phyloP scores from a whole-genome alignment of 2,888 invertebrate species.

The Microdon myrmicae region DNA sequence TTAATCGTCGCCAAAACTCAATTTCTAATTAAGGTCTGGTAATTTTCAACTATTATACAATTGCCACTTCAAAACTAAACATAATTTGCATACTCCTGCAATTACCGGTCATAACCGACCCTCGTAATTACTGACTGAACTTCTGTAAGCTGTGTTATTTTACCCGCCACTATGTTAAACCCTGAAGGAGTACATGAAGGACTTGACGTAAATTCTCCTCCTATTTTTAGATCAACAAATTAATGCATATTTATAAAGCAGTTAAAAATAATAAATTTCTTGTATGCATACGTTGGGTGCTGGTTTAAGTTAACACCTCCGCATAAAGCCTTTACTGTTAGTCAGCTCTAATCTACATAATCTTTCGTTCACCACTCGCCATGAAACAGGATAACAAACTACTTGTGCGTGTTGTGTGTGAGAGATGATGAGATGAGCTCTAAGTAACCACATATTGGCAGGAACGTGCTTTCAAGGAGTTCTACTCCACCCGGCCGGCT shows the following conservation, averaged over 20 bases:
- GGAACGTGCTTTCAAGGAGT: neutral
- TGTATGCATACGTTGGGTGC: slow-evolving; percentile 28
- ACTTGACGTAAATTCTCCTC: slow-evolving; percentile 10
- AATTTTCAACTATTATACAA: too few relatives aligned
- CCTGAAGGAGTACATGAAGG: too few relatives aligned
- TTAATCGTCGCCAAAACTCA: too few relatives aligned
- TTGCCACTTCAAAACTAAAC: too few relatives aligned
- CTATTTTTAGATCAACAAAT: slow-evolving; percentile 36
- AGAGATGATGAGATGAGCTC: slow-evolving; percentile 1
- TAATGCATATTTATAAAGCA: slow-evolving; percentile 47
- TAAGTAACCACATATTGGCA: slow-evolving; percentile 19
- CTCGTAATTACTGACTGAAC: too few relatives aligned
- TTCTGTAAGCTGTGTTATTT: too few relatives aligned
- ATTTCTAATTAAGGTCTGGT: too few relatives aligned
- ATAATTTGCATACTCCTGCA: too few relatives aligned
- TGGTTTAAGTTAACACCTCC: slow-evolving; percentile 37
- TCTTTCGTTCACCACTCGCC: slow-evolving; percentile 39
- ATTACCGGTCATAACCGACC: too few relatives aligned
- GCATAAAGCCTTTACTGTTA: slow-evolving; percentile 32
- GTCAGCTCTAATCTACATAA: slow-evolving; percentile 50
- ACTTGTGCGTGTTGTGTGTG: neutral
- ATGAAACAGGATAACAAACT: slow-evolving; percentile 17
- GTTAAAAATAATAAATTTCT: slow-evolving; percentile 42
- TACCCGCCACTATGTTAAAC: too few relatives aligned
- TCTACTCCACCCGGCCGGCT: too few relatives aligned